Percentiles rank a stretch among this genome's conserved stretches.
Evolutionary conservation across 2,113 vertebrate species (phyloP).

Genomic region (Callospermophilus lateralis): DNA sequence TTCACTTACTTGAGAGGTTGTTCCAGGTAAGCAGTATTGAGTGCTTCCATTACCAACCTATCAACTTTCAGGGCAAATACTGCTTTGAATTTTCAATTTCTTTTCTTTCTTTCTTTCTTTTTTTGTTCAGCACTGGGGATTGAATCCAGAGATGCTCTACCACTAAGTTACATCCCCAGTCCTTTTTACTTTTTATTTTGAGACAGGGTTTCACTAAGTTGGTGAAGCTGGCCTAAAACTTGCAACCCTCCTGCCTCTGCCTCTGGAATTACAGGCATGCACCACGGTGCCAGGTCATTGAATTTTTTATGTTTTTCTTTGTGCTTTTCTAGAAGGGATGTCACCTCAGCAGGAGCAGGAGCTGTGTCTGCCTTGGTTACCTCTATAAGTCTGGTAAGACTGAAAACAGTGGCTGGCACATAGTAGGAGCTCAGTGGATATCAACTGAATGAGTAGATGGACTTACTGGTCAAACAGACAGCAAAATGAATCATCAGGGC

Average conservation of each 20-base stretch:
- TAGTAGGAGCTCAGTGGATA: neutral
- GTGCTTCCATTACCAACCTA: neutral
- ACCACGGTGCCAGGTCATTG: neutral
- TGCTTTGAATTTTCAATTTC: neutral
- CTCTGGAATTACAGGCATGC: too few relatives aligned
- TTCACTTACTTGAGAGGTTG: neutral
- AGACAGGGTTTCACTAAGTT: too few relatives aligned
- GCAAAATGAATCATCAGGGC: neutral
- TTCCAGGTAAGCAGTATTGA: neutral
- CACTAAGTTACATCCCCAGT: too few relatives aligned
- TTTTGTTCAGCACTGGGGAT: too few relatives aligned
- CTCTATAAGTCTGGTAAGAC: neutral
- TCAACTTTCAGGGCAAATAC: neutral
- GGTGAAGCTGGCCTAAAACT: too few relatives aligned
- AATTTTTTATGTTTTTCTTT: neutral
- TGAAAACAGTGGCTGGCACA: neutral
- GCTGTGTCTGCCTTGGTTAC: neutral
- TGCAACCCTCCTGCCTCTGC: too few relatives aligned
- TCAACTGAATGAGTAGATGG: neutral
- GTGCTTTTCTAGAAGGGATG: neutral
- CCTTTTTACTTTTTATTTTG: too few relatives aligned
- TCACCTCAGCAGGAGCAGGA: neutral
- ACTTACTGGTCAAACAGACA: neutral
- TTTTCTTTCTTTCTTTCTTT: neutral
- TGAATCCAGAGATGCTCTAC: too few relatives aligned